Evolutionary conservation across 2,888 invertebrate genomes (phyloP).

Genomic region (Nymphalis c-album): DNA sequence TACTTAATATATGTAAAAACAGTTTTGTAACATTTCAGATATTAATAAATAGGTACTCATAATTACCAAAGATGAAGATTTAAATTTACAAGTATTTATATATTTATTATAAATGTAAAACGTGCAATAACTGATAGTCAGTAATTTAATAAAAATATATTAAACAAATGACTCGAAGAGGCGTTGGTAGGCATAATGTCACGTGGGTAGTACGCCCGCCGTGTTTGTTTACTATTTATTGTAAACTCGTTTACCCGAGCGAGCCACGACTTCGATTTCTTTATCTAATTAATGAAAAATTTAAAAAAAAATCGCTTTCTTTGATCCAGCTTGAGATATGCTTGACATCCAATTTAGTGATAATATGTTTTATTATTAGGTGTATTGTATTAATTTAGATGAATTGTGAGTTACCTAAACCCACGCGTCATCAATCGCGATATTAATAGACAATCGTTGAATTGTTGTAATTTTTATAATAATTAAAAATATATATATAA

Average conservation of each 20-base stretch:
- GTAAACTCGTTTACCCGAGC: slow-evolving; percentile 68
- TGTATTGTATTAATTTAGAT: slow-evolving; percentile 68
- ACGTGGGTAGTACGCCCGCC: slow-evolving; percentile 45
- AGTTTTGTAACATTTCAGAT: slow-evolving; percentile 81
- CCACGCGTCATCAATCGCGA: slow-evolving; percentile 38
- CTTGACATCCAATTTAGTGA: slow-evolving; percentile 69
- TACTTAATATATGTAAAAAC: slow-evolving; percentile 76
- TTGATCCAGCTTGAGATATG: slow-evolving; percentile 65
- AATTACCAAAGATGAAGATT: slow-evolving; percentile 78
- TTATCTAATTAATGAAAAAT: slow-evolving; percentile 46
- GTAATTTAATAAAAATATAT: slow-evolving; percentile 79
- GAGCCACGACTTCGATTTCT: slow-evolving; percentile 45
- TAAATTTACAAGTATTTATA: slow-evolving; percentile 81
- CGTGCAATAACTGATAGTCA: slow-evolving; percentile 82
- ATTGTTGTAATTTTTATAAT: slow-evolving; percentile 11
- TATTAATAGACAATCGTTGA: slow-evolving; percentile 12
- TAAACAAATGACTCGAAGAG: slow-evolving; percentile 74
- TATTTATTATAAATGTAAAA: slow-evolving; percentile 82
- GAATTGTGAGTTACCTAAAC: slow-evolving; percentile 67
- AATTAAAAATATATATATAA: slow-evolving; percentile 1
- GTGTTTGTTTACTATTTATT: slow-evolving; percentile 75
- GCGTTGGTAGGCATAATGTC: slow-evolving; percentile 60
- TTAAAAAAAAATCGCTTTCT: slow-evolving; percentile 56
- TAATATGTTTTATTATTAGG: slow-evolving; percentile 68
- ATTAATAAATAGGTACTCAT: slow-evolving; percentile 78